Percentiles rank a stretch among this genome's conserved stretches.
phyloP scores from a whole-genome alignment of 2,113 vertebrate species.

The Cyphomyrus discorhynchus region DNA sequence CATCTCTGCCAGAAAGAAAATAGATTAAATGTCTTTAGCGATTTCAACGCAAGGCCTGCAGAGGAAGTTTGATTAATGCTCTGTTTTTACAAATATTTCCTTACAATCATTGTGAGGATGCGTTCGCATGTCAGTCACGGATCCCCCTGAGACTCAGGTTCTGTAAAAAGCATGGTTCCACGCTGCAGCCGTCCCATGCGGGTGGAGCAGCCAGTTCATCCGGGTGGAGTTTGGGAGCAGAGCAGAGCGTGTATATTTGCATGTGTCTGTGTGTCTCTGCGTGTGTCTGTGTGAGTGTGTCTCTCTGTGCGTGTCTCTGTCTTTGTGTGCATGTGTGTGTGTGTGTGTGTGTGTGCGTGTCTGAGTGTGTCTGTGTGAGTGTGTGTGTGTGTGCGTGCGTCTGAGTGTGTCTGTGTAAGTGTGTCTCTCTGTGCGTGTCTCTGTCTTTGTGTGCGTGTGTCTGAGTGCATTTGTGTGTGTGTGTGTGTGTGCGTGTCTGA shows the following conservation, averaged over 20 bases:
- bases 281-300: background rate
- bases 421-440: background rate
- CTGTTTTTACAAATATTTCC: constrained; percentile 36
- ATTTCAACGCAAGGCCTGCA: constrained; percentile 47
- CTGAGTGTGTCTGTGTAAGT: background rate
- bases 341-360: no score
- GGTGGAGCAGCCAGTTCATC: background rate
- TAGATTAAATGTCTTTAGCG: constrained; percentile 52
- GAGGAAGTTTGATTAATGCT: constrained; percentile 38
- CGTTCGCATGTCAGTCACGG: background rate
- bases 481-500: background rate
- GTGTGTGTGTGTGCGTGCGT: background rate
- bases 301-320: background rate
- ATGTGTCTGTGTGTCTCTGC: background rate
- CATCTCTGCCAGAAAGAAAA: constrained; percentile 45
- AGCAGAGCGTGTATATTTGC: background rate
- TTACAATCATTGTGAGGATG: constrained; percentile 33
- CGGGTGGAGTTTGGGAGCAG: background rate
- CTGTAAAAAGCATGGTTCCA: background rate
- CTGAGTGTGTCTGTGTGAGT: background rate
- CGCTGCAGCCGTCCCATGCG: background rate
- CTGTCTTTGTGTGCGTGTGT: no score
- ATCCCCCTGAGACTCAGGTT: background rate
- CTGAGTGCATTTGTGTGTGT: background rate
- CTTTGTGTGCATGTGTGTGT: background rate